Base-by-base conservation (phyloP, 2,797 vertebrate species). In the Pseudochaenichthys georgianus region DNA sequence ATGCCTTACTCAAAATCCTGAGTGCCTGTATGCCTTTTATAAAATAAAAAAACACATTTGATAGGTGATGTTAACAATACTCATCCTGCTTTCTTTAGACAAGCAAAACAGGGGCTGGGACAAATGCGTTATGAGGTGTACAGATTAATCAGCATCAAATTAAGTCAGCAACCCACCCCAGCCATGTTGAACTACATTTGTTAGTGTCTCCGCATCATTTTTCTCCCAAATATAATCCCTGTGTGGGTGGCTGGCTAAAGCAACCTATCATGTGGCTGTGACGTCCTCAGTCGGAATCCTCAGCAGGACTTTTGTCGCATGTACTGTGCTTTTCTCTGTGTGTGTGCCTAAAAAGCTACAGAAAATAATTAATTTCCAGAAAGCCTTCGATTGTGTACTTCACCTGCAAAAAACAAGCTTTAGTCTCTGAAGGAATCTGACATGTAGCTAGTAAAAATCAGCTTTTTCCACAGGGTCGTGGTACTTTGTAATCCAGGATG, bases 111-210 rank as follows among this genome's bases (percentile, higher is more conserved):
- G 63, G 66, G 63, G 34, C 31, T 16, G 21, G 42, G 41, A 69
- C 58, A 62, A 64, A 59, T 79, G 64, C 73, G 58, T 75, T 63
- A 53, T 61, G 64, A 86, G 72, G 50, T 5, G 17, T 60, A 61
- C 75, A 83, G 79, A 90, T 89, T 88, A 82, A 86, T 88, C 87
- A 81, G 81, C 81, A 86, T 85, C 80, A 38, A 87, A 85, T 88
- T 78, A 85, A 88, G 63, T 64, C 73, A 75, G 71, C 63, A 58
- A 38, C 46, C 72, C 66, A 71, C 41, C 63, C 16, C 47, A 75
- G 72, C 67, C 62, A 81, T 54, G 70, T 45, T 77, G 62, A 84
- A 75, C 60, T 72, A 70, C 64, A 76, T 82, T 85, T 84, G 77
- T 74, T 51, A 23, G 31, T 15, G 28, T 68, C 73, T 77, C 81